Percentiles rank a stretch among this genome's conserved stretches.
phyloP scores from a whole-genome alignment of 2,113 vertebrate genomes.

The Pycnonotus jocosus region DNA sequence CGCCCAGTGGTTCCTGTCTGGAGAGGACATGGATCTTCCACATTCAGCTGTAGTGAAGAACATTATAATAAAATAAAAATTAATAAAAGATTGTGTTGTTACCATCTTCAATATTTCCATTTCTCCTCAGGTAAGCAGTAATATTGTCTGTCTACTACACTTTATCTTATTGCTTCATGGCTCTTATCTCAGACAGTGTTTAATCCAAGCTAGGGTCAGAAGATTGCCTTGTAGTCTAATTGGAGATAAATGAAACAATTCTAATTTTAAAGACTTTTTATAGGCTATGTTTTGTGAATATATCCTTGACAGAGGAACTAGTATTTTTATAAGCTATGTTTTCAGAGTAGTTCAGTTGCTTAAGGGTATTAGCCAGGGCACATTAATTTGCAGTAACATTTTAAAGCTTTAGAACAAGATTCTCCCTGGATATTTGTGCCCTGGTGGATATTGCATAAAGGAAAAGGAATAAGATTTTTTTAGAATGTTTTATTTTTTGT shows the following conservation, averaged over 20 bases:
- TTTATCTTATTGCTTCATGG: not conserved
- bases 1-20: not conserved
- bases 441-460: not conserved
- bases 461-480: not conserved
- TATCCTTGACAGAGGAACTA: not conserved
- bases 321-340: not conserved
- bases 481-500: not conserved
- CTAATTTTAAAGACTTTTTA: not conserved
- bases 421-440: not conserved
- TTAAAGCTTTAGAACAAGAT: constrained; percentile 4
- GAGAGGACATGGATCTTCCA: not conserved
- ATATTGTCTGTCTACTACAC: not conserved
- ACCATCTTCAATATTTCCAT: not conserved
- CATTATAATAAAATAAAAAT: not conserved
- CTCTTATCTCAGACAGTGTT: not conserved
- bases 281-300: not conserved
- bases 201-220: not conserved
- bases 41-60: not conserved
- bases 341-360: not conserved
- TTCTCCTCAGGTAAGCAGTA: not conserved
- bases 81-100: not conserved
- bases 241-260: not conserved
- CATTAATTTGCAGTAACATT: not conserved
- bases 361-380: not conserved
- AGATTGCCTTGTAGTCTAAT: not conserved